Evolutionary conservation across 2,113 vertebrate species (phyloP), one percentile per base, ranked within the genome.

Genomic region (Nothoprocta pentlandii): DNA sequence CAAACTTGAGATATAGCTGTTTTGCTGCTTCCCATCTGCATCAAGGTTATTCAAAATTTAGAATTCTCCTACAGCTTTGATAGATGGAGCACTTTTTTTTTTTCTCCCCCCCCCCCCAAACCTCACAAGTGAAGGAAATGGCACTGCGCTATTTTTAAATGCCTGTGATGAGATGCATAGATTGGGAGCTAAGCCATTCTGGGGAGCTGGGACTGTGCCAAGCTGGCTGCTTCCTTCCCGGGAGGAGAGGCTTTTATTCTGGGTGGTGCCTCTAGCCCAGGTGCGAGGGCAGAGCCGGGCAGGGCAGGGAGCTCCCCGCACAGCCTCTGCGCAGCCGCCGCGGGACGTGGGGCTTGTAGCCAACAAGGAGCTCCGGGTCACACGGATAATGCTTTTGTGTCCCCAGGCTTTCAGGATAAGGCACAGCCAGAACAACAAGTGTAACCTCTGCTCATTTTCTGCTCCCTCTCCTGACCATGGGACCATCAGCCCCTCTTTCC

Each of bases 61-160:
- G 93, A 95, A 88, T 92, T 84, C 21, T 92, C 20, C 71, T 93
- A 46, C 66, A 69, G 28, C 90, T 82, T 93, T 94, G 88, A 95
- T 66, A 89, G 44, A 93, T 68, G 42, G 71, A 87, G 63, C 87
- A 71, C 20, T 59, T 53, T 56, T 53, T 62, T 46, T 80, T 46
- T 63, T 61, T 58, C 19, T 1, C 4, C 0, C 12, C 42, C 0
- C 12, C 42, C 42, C 42, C 9, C 32, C 47, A n/a, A 66, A 75
- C 23, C 25, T 81, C 12, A 67, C 68, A 76, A 63, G 23, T 80
- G 89, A 89, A 80, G 69, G 81, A 94, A 89, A 80, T 87, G 74
- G 19, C 56, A 92, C 93, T 87, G 87, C 13, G 30, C 46, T 62
- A 41, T 25, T 90, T 91, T 94, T 77, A 73, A 44, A 74, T 91